Percentiles rank a stretch among this genome's conserved stretches.
These are phyloP conservation scores for Listrodromus nycthemerus DNA, from an alignment of 2,888 invertebrate genomes.

Conservation along the genomic window DNA sequence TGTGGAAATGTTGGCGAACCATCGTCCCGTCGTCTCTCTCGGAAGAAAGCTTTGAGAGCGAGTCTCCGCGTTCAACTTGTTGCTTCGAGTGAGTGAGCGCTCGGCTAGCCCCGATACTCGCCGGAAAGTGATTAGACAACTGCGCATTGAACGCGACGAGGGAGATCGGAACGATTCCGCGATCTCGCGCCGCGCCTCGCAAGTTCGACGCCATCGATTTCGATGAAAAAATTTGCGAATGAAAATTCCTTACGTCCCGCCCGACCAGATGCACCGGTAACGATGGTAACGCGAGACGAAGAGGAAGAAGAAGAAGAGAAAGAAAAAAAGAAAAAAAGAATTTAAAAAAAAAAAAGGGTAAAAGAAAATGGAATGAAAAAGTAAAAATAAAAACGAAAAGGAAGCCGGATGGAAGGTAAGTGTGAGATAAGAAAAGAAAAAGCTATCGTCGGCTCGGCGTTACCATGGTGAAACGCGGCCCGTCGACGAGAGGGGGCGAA, in stretches of 20 bases:
- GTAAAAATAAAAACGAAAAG: background rate
- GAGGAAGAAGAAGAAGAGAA: background rate
- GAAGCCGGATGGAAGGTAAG: conserved; percentile 44
- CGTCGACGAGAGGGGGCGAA: background rate
- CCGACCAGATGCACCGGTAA: conserved; percentile 1
- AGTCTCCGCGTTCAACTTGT: conserved; percentile 65
- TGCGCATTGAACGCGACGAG: background rate
- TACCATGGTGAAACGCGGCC: conserved; percentile 60
- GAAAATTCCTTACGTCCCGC: conserved; percentile 7
- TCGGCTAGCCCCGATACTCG: conserved; percentile 57
- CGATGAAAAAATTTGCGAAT: background rate
- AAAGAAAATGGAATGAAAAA: too few relatives aligned
- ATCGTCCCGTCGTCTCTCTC: conserved; percentile 11
- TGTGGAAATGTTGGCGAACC: background rate
- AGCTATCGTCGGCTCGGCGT: conserved; percentile 43
- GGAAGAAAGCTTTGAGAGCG: conserved; percentile 66
- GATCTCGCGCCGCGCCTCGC: background rate
- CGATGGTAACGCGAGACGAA: conserved; percentile 35
- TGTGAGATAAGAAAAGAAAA: conserved; percentile 43
- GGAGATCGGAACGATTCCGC: background rate
- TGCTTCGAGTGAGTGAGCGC: conserved; percentile 58
- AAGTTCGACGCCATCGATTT: background rate
- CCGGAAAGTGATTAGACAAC: conserved; percentile 62
- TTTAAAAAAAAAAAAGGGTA: background rate
- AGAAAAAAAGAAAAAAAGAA: background rate